A percentile compares a stretch with the other conserved stretches of the same genome.
Conservation (phyloP, 2,113 vertebrate species). For the Dolichotis patagonum region DNA sequence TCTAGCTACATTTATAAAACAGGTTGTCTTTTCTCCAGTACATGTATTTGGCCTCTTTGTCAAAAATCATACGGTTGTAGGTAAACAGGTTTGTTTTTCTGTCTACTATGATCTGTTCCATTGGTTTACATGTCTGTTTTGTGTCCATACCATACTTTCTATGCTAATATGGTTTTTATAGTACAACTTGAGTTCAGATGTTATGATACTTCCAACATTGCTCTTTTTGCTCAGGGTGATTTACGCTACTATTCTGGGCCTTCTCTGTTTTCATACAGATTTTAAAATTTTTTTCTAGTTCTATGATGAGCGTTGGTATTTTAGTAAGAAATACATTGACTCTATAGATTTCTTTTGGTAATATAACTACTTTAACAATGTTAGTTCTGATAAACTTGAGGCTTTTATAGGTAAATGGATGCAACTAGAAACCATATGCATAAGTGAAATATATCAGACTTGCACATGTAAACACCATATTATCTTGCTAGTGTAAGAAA, state of each 20-base stretch:
- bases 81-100: not conserved
- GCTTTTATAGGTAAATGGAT: too few relatives aligned
- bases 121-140: not conserved
- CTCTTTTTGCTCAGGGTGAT: not conserved
- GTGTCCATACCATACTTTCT: not conserved
- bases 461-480: too few relatives aligned
- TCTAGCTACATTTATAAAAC: not conserved
- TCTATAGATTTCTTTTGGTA: not conserved
- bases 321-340: not conserved
- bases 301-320: not conserved
- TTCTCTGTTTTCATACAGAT: not conserved
- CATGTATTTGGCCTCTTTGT: not conserved
- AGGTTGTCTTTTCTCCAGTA: not conserved
- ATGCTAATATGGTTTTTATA: not conserved
- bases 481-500: too few relatives aligned
- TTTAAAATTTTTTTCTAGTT: not conserved
- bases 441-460: too few relatives aligned
- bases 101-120: not conserved
- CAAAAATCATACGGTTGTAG: not conserved
- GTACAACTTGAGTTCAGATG: not conserved
- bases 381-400: not conserved
- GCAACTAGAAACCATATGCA: too few relatives aligned
- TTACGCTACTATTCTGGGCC: not conserved
- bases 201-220: not conserved
- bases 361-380: not conserved